Conservation (phyloP, 2,888 invertebrate genomes). For the Capitulum mitella region DNA sequence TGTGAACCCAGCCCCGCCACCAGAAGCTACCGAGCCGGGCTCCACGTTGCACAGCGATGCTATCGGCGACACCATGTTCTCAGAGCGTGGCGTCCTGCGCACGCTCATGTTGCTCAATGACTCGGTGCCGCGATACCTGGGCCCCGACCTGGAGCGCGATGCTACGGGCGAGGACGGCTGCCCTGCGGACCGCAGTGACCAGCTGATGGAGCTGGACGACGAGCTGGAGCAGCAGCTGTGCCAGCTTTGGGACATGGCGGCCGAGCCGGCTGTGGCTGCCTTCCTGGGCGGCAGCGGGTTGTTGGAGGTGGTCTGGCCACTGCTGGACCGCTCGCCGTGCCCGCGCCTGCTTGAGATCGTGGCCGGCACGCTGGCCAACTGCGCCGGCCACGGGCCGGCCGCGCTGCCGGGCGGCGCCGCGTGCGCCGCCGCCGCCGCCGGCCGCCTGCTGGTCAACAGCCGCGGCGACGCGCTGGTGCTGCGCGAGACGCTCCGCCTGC, state of each 20-base stretch:
- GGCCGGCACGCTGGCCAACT: conserved; percentile 17
- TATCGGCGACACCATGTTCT: background rate
- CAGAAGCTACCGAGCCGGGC: background rate
- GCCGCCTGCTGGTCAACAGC: background rate
- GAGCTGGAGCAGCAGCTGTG: conserved; percentile 24
- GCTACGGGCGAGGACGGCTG: background rate
- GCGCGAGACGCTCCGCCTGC: background rate
- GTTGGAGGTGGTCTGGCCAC: background rate
- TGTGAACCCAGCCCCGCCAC: conserved; percentile 8
- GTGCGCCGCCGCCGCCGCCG: background rate
- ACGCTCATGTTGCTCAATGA: background rate
- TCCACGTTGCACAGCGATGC: background rate
- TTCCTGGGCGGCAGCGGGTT: background rate
- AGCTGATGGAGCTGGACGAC: conserved; percentile 1
- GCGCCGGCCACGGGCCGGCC: background rate
- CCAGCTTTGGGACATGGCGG: conserved; percentile 3
- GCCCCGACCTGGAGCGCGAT: background rate
- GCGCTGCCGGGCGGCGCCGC: background rate
- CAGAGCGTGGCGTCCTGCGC: background rate
- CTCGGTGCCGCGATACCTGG: background rate
- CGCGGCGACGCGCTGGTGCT: conserved; percentile 12
- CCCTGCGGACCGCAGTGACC: too few relatives aligned
- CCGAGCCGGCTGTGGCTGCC: conserved; percentile 9
- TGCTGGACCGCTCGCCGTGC: conserved; percentile 9
- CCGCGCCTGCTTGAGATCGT: conserved; percentile 6